A percentile compares a stretch with the other conserved stretches of the same genome.
Conservation (phyloP, 2,888 invertebrate genomes). For the Chrysolina oricalcia region DNA sequence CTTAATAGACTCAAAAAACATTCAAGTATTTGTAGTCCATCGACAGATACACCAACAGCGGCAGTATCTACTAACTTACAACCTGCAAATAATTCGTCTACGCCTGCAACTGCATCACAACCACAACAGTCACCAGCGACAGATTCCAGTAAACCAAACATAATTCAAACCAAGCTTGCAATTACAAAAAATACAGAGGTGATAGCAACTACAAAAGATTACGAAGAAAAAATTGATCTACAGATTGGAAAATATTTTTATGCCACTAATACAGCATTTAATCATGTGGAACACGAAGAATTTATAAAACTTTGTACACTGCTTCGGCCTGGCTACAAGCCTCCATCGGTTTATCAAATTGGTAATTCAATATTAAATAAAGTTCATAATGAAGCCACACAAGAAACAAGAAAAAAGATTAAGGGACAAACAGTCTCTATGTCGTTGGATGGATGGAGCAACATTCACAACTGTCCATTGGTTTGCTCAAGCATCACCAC, state of each 20-base stretch:
- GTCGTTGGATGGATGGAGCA: conserved; percentile 37
- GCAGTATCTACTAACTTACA: conserved; percentile 29
- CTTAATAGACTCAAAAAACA: conserved; percentile 25
- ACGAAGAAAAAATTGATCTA: conserved; percentile 29
- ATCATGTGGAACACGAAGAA: conserved; percentile 29
- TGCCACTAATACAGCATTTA: conserved; percentile 24
- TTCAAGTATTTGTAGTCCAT: conserved; percentile 25
- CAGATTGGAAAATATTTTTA: conserved; percentile 19
- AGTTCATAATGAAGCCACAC: conserved; percentile 27
- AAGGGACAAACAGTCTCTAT: conserved; percentile 35
- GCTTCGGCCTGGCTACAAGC: conserved; percentile 33
- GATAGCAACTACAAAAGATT: conserved; percentile 30
- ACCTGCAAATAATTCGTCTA: conserved; percentile 30
- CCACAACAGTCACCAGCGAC: conserved; percentile 29
- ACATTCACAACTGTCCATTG: conserved; percentile 29
- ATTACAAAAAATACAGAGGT: conserved; percentile 29
- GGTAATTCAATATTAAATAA: conserved; percentile 30
- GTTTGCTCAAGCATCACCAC: conserved; percentile 35
- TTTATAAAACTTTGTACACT: conserved; percentile 29
- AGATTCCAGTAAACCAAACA: conserved; percentile 26
- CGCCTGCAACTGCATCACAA: conserved; percentile 29
- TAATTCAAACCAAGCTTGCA: conserved; percentile 27
- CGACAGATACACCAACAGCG: conserved; percentile 29
- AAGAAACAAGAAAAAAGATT: conserved; percentile 28
- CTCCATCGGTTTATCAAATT: conserved; percentile 31